Base-by-base conservation (phyloP, 2,888 invertebrate genomes). In the Cryptus armator region DNA sequence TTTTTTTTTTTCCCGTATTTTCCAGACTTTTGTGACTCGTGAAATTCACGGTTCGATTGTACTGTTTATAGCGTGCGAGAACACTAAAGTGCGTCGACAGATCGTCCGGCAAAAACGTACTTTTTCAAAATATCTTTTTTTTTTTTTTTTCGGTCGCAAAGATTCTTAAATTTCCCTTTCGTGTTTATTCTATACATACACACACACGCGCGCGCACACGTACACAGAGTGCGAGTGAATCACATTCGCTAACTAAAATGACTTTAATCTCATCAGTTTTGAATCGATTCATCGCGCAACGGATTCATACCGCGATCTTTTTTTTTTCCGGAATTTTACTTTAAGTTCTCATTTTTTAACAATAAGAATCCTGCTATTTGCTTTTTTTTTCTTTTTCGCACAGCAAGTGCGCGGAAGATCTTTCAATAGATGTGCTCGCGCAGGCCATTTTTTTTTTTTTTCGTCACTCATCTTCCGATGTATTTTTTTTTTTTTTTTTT, bases 311-410 rank as follows among this genome's bases (percentile, higher is more conserved):
- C 29, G 24, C 14, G 59, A 75, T 81, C 46, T 19, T 81, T 79
- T 68, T 79, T 68, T 59, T 75, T 68, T 19, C 59, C 24, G 29
- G 37, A 7, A 68, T 81, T 75, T 66, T 71, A 71, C 70, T 7
- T 70, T 9, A 10, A 64, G 37, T 46, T 43, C 24, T 44, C 51
- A 56, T 72, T 68, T 71, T 71, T 53, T 51, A 77, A 64, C 51
- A 51, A 44, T 53, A 64, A 64, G 51, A 77, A 77, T 71, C 16
- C 56, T 80, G 71, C 67, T 48, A 37, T 81, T 32, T 32, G 9
- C n/a, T 64, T 43, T 46, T 51, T 48, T 43, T 53, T 59, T 74
- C 19, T 29, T 67, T 46, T 67, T 74, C 53, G 56, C 67, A 80
- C 72, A 66, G 32, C 56, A 59, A 62, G 43, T 64, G 46, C 51